Base-by-base conservation (phyloP, 2,797 vertebrate genomes). In the Urosaurus nigricauda region DNA sequence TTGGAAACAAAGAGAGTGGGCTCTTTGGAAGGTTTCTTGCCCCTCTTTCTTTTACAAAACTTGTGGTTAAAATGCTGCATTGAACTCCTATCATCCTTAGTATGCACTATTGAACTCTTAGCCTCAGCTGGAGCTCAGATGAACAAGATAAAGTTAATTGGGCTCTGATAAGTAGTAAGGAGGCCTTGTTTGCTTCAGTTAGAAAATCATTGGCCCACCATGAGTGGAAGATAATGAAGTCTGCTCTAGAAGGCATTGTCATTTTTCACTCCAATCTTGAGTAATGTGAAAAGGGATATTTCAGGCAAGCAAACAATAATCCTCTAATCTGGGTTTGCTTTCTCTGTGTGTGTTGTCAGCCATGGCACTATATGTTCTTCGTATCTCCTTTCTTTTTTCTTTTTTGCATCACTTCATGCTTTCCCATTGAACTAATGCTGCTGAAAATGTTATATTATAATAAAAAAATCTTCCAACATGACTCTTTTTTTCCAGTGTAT, bases 241-340 rank as follows among this genome's bases (percentile, higher is more conserved):
- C 79, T n/a, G 58, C 87, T 95, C 93, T 92, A 95, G 94, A 90
- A 88, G 85, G 88, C 78, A 82, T 80, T 93, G 86, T 93, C 95
- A 91, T 94, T 93, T 95, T 94, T 95, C 71, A 58, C 88, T 94
- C 90, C 87, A 95, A 95, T 95, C 95, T 87, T 95, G 94, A 96
- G 95, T 93, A 92, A 92, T 90, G 93, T 91, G 90, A 92, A 96
- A 84, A 92, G 88, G 94, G 95, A 89, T 91, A 70, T 90, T 93
- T 91, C 91, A 94, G 95, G 88, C 93, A 87, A 93, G 93, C 93
- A 95, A 95, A 92, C 90, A 84, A 88, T 89, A 84, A 68, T 53
- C 79, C 93, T 96, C 92, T 94, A 94, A 94, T 90, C 87, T n/a
- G 93, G 85, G 88, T 85, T 93, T 19, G 9, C 58, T 60, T 3